Evolutionary conservation across 1,140 invertebrate species (phyloP).

Genomic region (Calephelis nemesis): DNA sequence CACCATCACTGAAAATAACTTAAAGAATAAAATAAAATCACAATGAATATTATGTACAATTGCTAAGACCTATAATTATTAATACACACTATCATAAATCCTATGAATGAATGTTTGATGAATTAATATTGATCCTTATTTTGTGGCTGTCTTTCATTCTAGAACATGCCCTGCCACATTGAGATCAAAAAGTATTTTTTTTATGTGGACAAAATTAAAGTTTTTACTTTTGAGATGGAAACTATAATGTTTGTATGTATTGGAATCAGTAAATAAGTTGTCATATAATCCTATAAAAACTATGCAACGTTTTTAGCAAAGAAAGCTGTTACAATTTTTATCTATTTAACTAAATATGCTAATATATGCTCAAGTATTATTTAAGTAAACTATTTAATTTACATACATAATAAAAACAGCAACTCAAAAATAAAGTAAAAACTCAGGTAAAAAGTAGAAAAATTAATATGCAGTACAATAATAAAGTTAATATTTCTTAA

Average conservation of each 20-base stretch:
- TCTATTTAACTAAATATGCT: no score
- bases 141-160: background rate
- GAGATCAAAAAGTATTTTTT: background rate
- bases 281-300: no score
- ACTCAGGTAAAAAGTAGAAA: no score
- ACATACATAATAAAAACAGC: no score
- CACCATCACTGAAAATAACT: background rate
- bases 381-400: no score
- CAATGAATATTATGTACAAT: background rate
- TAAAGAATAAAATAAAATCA: slow-evolving; percentile 1
- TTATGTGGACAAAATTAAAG: background rate
- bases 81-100: background rate
- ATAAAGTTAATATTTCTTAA: no score
- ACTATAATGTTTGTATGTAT: background rate
- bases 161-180: background rate
- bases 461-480: no score
- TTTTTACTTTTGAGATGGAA: background rate
- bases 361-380: no score
- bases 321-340: no score
- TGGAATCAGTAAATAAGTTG: background rate
- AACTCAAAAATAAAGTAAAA: no score
- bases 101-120: background rate
- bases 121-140: background rate
- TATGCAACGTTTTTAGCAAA: no score
- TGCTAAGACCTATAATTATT: background rate